Conservation (phyloP, 1,140 invertebrate genomes). For the Lucilia cuprina region DNA sequence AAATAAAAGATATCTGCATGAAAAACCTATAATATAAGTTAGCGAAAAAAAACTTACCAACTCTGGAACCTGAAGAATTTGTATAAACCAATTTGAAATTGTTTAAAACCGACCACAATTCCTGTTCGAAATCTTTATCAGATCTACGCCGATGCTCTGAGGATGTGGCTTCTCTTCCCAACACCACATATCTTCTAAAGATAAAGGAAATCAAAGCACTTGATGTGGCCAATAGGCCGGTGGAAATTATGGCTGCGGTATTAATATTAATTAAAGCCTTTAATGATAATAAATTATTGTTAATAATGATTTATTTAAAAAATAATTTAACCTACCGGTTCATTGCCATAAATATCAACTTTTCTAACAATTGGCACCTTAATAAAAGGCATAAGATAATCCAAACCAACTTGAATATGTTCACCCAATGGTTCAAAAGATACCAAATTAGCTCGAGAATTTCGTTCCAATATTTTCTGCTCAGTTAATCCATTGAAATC, state of each 20-base stretch:
- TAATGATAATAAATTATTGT: neutral
- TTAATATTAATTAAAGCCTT: slow-evolving; percentile 48
- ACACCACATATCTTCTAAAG: slow-evolving; percentile 42
- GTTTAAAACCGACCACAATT: slow-evolving; percentile 42
- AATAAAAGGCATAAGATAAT: slow-evolving; percentile 54
- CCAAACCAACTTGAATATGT: slow-evolving; percentile 49
- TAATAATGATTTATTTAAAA: too few relatives aligned
- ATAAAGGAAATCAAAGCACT: slow-evolving; percentile 47
- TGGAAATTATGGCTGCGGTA: slow-evolving; percentile 48
- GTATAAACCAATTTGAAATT: slow-evolving; percentile 53
- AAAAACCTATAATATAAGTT: neutral
- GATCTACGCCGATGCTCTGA: slow-evolving; percentile 17
- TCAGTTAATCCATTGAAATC: neutral
- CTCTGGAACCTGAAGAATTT: slow-evolving; percentile 48
- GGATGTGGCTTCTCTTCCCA: slow-evolving; percentile 16
- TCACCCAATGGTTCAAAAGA: slow-evolving; percentile 51
- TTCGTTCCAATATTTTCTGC: neutral
- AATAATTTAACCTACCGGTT: slow-evolving; percentile 19
- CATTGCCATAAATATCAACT: slow-evolving; percentile 27
- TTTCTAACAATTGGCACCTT: slow-evolving; percentile 51
- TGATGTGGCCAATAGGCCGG: slow-evolving; percentile 47
- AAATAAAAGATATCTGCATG: neutral
- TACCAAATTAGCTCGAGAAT: slow-evolving; percentile 41
- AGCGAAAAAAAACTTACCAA: slow-evolving; percentile 44
- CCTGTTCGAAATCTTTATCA: slow-evolving; percentile 6